Percentiles rank a stretch among this genome's conserved stretches.
These are phyloP conservation scores for Meloe dianella DNA, from an alignment of 2,888 invertebrate genomes.

Conservation along the genomic window DNA sequence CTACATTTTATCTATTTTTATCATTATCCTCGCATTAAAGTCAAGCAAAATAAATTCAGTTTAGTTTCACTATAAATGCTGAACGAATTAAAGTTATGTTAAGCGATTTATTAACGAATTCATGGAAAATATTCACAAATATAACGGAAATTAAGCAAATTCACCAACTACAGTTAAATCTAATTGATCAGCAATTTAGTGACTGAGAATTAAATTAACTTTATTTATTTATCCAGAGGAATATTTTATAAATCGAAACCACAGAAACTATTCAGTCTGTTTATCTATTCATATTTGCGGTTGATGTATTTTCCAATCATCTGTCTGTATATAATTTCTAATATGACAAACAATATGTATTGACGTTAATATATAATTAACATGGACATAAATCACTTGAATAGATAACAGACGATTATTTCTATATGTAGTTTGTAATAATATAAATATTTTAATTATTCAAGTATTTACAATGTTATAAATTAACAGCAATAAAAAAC, in stretches of 20 bases:
- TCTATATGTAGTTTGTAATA: background rate
- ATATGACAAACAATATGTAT: background rate
- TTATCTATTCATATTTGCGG: background rate
- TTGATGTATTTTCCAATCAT: background rate
- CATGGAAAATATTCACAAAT: background rate
- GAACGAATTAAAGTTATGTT: no score
- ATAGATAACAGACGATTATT: conserved; percentile 10
- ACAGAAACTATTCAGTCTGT: background rate
- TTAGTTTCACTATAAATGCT: no score
- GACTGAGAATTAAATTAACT: background rate
- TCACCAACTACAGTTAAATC: background rate
- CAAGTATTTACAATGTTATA: background rate
- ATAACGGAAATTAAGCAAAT: background rate
- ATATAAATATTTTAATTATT: conserved; percentile 1
- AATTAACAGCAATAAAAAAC: background rate
- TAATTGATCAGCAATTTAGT: background rate
- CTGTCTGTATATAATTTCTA: background rate
- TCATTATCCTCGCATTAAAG: no score
- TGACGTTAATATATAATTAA: background rate
- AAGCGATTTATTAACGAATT: background rate
- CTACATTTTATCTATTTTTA: no score
- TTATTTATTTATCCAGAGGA: no score
- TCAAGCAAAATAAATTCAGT: no score
- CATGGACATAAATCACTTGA: background rate
- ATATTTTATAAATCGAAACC: no score